Base-by-base conservation (phyloP, 2,888 invertebrate genomes). In the Hedychridium roseum region DNA sequence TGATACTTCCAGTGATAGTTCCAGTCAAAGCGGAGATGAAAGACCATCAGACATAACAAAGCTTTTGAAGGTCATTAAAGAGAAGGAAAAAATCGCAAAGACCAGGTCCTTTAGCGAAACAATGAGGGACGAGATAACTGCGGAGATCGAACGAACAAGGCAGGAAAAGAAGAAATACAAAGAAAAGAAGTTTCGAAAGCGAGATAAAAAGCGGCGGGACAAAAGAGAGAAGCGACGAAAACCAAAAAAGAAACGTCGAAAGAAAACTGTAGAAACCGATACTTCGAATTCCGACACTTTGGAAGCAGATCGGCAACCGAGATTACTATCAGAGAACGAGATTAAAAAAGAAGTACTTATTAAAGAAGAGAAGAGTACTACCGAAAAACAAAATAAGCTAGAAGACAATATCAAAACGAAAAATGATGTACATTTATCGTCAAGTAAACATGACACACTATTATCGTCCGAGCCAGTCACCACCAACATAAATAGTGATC, bases 61-160 rank as follows among this genome's bases (percentile, higher is more conserved):
- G 31, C 46, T 77, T 12, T 46, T 74, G 3, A 78, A 74, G 16
- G 71, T 67, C 1, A 78, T 75, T 12, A 79, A 77, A 36, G 71
- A 73, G 14, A 60, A 71, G 0, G 73, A 74, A 16, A 78, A 74
- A 36, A 71, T 75, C 0, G 72, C 69, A 0, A 77, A 75, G 34
- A 70, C 70, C 17, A 72, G 60, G 38, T 70, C 62, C 0, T 37
- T 70, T n/a, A 75, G 70, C 17, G 73, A 73, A 38, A 72, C 73
- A 1, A 73, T 75, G 18, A 64, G 75, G 9, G 76, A 76, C 21
- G 76, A 79, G 41, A 71, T 72, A 0, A 61, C 71, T 0, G 75
- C 75, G 2, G 78, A 79, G 39, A 74, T 73, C n/a, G 73, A 76
- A 39, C 66, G 68, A 7, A 69, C 67, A 31, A 64, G 68, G 50